Percentiles rank a stretch among this genome's conserved stretches.
Conservation (phyloP, 2,797 vertebrate species). For the Buphagus erythrorhynchus region DNA sequence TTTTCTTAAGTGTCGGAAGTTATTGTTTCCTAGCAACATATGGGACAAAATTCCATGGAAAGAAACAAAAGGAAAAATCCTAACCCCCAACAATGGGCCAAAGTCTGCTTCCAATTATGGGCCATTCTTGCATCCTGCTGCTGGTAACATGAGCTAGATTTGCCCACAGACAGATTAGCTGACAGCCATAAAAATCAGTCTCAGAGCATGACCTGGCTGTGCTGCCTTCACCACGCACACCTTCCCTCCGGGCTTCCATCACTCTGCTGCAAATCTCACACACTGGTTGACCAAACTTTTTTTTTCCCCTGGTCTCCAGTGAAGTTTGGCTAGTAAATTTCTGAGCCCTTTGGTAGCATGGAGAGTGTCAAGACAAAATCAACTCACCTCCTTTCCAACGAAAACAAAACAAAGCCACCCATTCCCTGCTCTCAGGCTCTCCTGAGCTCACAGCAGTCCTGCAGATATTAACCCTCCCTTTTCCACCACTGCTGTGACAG, state of each 20-base stretch:
- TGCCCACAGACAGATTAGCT: constrained; percentile 68
- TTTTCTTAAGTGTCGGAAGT: not conserved
- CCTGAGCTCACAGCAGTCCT: not conserved
- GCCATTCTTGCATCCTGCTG: constrained; percentile 74
- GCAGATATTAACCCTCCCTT: not conserved
- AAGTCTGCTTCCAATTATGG: constrained; percentile 66
- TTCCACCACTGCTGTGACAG: not conserved
- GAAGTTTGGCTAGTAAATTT: not conserved
- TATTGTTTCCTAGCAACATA: not conserved
- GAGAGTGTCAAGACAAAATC: not conserved
- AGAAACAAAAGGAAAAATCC: not conserved
- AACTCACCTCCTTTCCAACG: not conserved
- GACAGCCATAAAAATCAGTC: constrained; percentile 70
- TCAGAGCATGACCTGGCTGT: constrained; percentile 44
- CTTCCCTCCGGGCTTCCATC: not conserved
- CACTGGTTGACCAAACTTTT: not conserved
- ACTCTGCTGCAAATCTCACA: not conserved
- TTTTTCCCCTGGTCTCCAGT: not conserved
- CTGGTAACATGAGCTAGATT: constrained; percentile 70
- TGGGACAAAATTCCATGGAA: not conserved
- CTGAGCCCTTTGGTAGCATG: not conserved
- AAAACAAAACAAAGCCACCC: not conserved
- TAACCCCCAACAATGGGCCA: not conserved
- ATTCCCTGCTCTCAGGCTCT: not conserved
- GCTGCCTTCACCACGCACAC: not conserved